These are phyloP conservation scores for Aporophyla nigra DNA, from an alignment of 2,888 invertebrate species.

Conservation along the genomic window DNA sequence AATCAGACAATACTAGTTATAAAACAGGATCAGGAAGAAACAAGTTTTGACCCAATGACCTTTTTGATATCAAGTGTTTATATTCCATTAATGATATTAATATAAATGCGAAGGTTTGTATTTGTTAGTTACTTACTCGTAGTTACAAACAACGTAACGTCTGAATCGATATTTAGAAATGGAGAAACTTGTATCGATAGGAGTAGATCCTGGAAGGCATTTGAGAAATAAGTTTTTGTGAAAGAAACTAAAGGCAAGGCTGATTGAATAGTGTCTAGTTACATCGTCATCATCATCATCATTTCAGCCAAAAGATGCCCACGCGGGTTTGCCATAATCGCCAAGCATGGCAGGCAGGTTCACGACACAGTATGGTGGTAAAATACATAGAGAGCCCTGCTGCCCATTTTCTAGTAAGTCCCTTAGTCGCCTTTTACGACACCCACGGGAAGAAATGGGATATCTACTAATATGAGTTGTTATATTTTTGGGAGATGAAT, in stretches of 20 bases:
- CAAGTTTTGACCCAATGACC: constrained; percentile 32
- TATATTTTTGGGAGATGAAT: no score
- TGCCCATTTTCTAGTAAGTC: no score
- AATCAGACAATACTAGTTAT: neutral
- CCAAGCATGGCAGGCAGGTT: no score
- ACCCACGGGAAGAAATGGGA: no score
- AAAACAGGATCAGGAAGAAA: constrained; percentile 28
- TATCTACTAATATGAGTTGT: no score
- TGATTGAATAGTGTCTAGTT: neutral
- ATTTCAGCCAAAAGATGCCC: no score
- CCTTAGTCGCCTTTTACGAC: no score
- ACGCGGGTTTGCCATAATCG: no score
- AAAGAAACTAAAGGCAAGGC: neutral
- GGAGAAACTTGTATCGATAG: neutral
- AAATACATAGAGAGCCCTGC: no score
- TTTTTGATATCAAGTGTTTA: constrained; percentile 25
- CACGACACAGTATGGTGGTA: no score
- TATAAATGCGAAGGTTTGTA: constrained; percentile 9
- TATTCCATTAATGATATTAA: constrained; percentile 2
- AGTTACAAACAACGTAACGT: neutral
- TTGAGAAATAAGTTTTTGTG: neutral
- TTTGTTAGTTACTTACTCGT: neutral
- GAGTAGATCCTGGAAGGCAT: neutral
- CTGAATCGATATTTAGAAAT: constrained; percentile 18
- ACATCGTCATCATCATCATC: no score